phyloP scores from a whole-genome alignment of 1,140 invertebrate species.

The Kradibia gibbosae region DNA sequence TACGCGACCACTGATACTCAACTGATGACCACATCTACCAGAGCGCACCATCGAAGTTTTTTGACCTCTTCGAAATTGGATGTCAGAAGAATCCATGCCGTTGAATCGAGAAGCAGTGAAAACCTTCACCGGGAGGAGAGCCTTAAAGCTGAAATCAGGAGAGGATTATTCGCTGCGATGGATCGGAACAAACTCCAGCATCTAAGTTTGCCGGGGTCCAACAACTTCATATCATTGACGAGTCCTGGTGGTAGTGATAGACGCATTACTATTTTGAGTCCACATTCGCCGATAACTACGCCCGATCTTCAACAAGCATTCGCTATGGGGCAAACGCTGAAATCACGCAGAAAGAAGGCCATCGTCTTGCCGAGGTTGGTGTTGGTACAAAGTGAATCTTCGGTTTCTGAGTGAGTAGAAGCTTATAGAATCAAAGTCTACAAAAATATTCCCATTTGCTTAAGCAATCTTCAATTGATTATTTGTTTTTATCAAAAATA shows the following conservation, averaged over 20 bases:
- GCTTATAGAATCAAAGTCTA: constrained; percentile 3
- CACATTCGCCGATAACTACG: constrained; percentile 79
- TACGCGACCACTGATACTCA: constrained; percentile 69
- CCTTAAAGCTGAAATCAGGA: constrained; percentile 77
- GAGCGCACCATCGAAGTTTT: constrained; percentile 72
- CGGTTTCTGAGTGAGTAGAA: constrained; percentile 77
- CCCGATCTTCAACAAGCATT: constrained; percentile 77
- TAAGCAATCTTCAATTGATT: too few species aligned
- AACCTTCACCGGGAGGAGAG: constrained; percentile 74
- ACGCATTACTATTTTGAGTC: constrained; percentile 81
- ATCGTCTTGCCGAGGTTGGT: constrained; percentile 83
- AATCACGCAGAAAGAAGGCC: constrained; percentile 79
- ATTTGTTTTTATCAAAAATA: too few species aligned
- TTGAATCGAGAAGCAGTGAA: constrained; percentile 75
- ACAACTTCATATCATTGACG: constrained; percentile 72
- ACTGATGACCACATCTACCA: constrained; percentile 63
- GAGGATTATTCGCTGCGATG: constrained; percentile 78
- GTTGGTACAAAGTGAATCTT: constrained; percentile 80
- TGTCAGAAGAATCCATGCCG: constrained; percentile 73
- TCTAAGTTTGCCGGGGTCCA: constrained; percentile 79
- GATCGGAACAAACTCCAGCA: constrained; percentile 78
- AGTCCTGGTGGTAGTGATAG: constrained; percentile 74
- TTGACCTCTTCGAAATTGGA: constrained; percentile 78
- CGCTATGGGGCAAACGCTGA: constrained; percentile 71
- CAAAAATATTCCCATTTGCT: too few species aligned